These are phyloP conservation scores for Pollenia amentaria DNA, from an alignment of 2,888 invertebrate species.

Conservation along the genomic window DNA sequence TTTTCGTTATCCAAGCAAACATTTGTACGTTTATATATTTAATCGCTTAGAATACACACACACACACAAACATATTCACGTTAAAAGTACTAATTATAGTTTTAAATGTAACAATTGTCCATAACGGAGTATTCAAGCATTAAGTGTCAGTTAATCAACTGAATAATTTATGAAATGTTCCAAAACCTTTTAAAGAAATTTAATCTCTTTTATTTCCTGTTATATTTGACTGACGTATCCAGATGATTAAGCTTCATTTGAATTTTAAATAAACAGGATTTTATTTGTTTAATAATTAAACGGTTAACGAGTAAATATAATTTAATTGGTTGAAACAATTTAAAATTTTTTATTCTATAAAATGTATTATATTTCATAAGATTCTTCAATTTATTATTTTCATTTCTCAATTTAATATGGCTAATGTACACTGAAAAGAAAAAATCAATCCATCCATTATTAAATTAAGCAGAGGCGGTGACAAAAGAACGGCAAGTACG, in stretches of 20 bases:
- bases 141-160: conserved; percentile 30
- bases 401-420: too few species aligned
- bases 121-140: conserved; percentile 4
- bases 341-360: too few species aligned
- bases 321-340: too few species aligned
- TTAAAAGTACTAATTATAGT: not conserved
- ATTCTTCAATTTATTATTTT: too few species aligned
- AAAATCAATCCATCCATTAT: too few species aligned
- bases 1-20: not conserved
- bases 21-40: not conserved
- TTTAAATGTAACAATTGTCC: conserved; percentile 1
- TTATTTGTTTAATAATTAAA: too few species aligned
- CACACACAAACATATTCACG: too few species aligned
- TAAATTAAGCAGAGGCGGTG: too few species aligned
- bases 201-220: not conserved
- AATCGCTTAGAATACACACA: not conserved
- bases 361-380: too few species aligned
- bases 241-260: not conserved
- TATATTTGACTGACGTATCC: not conserved
- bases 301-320: too few species aligned
- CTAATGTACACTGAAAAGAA: too few species aligned
- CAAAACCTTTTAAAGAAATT: not conserved
- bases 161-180: conserved; percentile 45
- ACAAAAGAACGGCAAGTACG: too few species aligned
- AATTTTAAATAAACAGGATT: not conserved